Conservation (phyloP, 2,888 invertebrate genomes). For the Lamellibrachia satsuma region DNA sequence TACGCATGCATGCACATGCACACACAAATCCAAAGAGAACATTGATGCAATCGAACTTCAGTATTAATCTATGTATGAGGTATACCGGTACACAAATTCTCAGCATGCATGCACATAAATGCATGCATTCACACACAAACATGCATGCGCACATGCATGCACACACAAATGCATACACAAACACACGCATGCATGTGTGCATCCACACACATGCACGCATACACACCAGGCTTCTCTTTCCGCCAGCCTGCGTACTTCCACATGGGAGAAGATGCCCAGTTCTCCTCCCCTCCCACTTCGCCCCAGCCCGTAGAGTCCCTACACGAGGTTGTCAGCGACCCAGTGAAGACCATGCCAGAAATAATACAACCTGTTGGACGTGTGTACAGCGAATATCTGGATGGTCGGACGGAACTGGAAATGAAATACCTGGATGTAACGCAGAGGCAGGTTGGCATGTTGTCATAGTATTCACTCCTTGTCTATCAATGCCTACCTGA, state of each 20-base stretch:
- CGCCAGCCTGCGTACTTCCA: neutral
- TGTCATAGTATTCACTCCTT: neutral
- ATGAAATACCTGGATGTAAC: neutral
- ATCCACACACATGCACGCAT: neutral
- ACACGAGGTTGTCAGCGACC: neutral
- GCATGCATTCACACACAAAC: neutral
- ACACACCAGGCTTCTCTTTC: neutral
- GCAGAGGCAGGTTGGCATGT: neutral
- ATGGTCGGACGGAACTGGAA: neutral
- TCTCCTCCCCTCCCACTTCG: neutral
- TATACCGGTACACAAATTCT: too few relatives aligned
- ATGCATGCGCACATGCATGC: neutral
- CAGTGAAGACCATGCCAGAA: neutral
- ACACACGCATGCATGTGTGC: too few relatives aligned
- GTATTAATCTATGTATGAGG: too few relatives aligned
- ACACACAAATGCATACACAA: neutral
- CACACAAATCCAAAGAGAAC: neutral
- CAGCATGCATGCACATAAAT: too few relatives aligned
- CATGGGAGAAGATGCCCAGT: neutral
- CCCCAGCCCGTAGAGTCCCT: neutral
- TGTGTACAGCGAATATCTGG: too few relatives aligned
- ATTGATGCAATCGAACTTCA: too few relatives aligned
- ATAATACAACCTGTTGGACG: too few relatives aligned
- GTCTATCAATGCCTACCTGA: too few relatives aligned
- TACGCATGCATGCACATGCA: neutral